phyloP scores from a whole-genome alignment of 2,113 vertebrate species.

The Chiloscyllium plagiosum region DNA sequence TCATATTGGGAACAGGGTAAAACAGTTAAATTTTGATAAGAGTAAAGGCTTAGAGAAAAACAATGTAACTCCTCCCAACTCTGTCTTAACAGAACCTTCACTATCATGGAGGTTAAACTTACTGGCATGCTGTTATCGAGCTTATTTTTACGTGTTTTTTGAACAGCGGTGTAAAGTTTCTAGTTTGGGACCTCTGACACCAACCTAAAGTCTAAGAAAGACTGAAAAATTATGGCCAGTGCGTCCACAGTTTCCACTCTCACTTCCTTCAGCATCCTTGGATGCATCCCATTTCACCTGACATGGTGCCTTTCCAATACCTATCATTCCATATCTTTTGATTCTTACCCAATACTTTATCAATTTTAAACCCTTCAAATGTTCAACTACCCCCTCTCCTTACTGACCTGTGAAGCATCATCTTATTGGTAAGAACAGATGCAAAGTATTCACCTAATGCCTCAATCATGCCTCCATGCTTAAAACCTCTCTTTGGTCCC shows the following conservation, averaged over 20 bases:
- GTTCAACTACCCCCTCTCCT: background rate
- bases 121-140: background rate
- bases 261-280: background rate
- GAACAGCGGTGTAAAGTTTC: background rate
- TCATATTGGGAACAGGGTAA: no score
- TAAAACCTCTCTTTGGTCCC: background rate
- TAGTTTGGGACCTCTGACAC: background rate
- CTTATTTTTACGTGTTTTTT: background rate
- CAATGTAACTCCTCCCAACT: no score
- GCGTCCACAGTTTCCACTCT: background rate
- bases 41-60: no score
- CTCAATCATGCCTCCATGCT: background rate
- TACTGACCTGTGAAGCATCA: background rate
- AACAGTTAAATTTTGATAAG: no score
- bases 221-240: background rate
- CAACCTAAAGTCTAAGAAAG: background rate
- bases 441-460: background rate
- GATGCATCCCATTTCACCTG: background rate
- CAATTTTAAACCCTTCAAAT: background rate
- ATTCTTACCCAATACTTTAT: background rate
- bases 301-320: background rate
- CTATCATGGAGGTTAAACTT: background rate
- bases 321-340: no score
- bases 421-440: background rate
- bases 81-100: background rate